Percentiles rank a stretch among this genome's conserved stretches.
phyloP scores from a whole-genome alignment of 2,888 invertebrate species.

The Drosophila limbata region DNA sequence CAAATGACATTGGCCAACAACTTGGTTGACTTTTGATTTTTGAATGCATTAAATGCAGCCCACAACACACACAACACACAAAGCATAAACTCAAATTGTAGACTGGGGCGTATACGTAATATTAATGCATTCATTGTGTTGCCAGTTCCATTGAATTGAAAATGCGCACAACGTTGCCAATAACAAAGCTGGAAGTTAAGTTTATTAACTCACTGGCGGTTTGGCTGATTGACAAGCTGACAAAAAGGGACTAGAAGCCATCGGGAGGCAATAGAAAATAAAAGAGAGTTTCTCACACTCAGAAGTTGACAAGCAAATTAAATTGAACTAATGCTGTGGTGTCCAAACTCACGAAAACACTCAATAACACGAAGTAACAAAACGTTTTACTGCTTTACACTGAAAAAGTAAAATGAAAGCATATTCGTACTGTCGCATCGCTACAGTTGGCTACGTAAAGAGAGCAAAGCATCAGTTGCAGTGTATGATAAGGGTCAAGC shows the following conservation, averaged over 20 bases:
- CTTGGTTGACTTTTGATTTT: constrained; percentile 14
- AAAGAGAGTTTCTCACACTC: constrained; percentile 60
- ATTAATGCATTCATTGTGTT: constrained; percentile 56
- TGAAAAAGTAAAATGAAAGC: too few relatives aligned
- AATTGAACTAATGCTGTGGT: constrained; percentile 1
- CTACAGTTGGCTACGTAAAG: too few relatives aligned
- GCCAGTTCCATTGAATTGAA: constrained; percentile 48
- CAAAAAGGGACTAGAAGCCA: constrained; percentile 50
- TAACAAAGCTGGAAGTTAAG: constrained; percentile 23
- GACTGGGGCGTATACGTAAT: constrained; percentile 44
- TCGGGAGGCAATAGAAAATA: constrained; percentile 52
- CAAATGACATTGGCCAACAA: constrained; percentile 53
- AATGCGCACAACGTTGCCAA: constrained; percentile 49
- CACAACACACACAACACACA: constrained; percentile 18
- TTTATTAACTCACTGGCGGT: constrained; percentile 65
- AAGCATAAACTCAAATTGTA: not conserved
- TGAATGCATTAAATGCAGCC: constrained; percentile 52
- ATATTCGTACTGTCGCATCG: too few relatives aligned
- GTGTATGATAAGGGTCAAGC: too few relatives aligned
- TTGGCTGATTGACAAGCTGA: constrained; percentile 65
- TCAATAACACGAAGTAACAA: too few relatives aligned
- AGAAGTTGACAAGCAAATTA: constrained; percentile 39
- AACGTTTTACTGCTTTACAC: too few relatives aligned
- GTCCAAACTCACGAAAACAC: too few relatives aligned
- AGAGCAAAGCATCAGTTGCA: too few relatives aligned